phyloP scores from a whole-genome alignment of 2,888 invertebrate species.

The Strigamia maritima region DNA sequence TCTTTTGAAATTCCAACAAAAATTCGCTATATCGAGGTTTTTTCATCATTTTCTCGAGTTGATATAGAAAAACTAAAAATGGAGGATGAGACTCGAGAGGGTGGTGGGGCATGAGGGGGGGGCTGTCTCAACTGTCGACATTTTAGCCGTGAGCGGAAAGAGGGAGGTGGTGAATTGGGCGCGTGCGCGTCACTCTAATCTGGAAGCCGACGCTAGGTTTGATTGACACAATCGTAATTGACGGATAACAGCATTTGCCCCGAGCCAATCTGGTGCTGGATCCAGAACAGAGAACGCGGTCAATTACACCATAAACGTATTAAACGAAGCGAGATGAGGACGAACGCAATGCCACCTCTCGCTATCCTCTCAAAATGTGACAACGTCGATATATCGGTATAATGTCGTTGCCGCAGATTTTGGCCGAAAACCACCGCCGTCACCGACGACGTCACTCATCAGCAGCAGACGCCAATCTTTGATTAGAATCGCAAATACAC shows the following conservation, averaged over 20 bases:
- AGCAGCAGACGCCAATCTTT: background rate
- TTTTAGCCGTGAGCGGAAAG: background rate
- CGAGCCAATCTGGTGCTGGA: conserved; percentile 33
- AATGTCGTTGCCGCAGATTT: conserved; percentile 26
- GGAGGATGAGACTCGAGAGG: background rate
- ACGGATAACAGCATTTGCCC: conserved; percentile 36
- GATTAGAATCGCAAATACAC: background rate
- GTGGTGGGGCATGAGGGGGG: background rate
- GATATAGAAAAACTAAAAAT: too few species aligned
- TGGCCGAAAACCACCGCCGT: background rate
- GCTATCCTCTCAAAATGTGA: background rate
- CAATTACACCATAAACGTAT: conserved; percentile 34
- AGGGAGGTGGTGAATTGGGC: background rate
- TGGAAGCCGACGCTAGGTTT: conserved; percentile 1
- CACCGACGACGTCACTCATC: conserved; percentile 16
- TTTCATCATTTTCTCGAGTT: background rate
- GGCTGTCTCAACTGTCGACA: conserved; percentile 17
- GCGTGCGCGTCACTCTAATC: conserved; percentile 10
- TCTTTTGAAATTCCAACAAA: background rate
- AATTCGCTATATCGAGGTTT: background rate
- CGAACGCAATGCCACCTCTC: conserved; percentile 11
- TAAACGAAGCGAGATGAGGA: conserved; percentile 31
- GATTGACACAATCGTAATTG: conserved; percentile 38
- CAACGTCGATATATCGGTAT: conserved; percentile 1
- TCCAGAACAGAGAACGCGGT: conserved; percentile 33